Evolutionary conservation across 1,140 invertebrate genomes (phyloP).

Genomic region (Cylas formicarius): DNA sequence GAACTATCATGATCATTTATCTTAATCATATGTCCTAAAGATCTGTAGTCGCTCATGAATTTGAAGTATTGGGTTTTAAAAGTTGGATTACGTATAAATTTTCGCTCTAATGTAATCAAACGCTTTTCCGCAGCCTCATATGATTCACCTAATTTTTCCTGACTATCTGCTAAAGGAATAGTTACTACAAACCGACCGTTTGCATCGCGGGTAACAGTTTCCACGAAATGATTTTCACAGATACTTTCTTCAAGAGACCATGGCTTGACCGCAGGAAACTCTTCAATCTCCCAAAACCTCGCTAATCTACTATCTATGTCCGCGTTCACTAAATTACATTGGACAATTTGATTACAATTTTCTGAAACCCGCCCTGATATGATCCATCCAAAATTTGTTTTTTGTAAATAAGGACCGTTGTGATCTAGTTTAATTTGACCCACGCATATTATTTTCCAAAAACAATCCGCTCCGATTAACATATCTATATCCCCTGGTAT

Average conservation of each 20-base stretch:
- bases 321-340: slow-evolving; percentile 3
- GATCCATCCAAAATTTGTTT: too few species aligned
- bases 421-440: too few species aligned
- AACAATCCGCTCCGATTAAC: too few species aligned
- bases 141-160: slow-evolving; percentile 32
- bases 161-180: slow-evolving; percentile 20
- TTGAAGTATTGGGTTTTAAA: slow-evolving; percentile 11
- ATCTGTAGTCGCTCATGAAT: slow-evolving; percentile 15
- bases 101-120: slow-evolving; percentile 33
- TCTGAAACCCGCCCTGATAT: too few species aligned
- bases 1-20: not conserved
- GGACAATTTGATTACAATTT: too few species aligned
- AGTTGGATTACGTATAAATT: slow-evolving; percentile 28
- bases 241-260: slow-evolving; percentile 10
- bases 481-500: too few species aligned
- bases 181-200: slow-evolving; percentile 22
- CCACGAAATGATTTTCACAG: slow-evolving; percentile 22
- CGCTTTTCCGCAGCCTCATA: slow-evolving; percentile 26
- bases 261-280: slow-evolving; percentile 10
- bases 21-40: slow-evolving; percentile 15
- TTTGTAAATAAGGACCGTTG: too few species aligned
- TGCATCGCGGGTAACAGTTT: slow-evolving; percentile 2
- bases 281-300: slow-evolving; percentile 30
- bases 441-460: too few species aligned
- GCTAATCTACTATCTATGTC: slow-evolving; percentile 6